Conservation (phyloP, 2,888 invertebrate genomes). For the Catocala sponsa region DNA sequence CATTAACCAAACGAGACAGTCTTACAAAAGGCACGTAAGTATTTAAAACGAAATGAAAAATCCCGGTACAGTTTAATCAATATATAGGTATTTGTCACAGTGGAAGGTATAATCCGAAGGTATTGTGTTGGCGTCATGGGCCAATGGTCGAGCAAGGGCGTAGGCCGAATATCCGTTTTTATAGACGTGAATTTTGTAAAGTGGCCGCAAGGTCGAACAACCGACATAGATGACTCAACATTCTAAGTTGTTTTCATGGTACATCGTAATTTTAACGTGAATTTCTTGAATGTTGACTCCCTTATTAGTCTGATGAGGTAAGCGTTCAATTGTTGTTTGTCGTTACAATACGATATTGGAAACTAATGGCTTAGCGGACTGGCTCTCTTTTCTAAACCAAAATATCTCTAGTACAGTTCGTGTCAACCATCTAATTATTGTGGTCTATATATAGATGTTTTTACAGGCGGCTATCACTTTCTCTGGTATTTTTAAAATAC, state of each 20-base stretch:
- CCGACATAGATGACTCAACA: conserved; percentile 14
- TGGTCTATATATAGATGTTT: no score
- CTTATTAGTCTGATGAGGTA: not conserved
- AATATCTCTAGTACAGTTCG: no score
- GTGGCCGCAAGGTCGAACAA: conserved; percentile 35
- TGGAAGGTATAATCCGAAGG: conserved; percentile 7
- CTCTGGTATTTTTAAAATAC: no score
- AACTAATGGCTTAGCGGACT: no score
- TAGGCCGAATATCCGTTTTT: conserved; percentile 41
- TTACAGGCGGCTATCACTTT: no score
- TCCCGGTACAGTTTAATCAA: conserved; percentile 1
- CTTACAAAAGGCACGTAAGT: no score
- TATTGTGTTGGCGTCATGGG: conserved; percentile 39
- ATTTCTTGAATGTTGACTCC: not conserved
- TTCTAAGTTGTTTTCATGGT: not conserved
- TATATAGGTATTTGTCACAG: conserved; percentile 7
- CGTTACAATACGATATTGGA: no score
- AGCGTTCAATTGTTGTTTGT: not conserved
- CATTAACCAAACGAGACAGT: no score
- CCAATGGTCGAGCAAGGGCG: conserved; percentile 43
- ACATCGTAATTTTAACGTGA: not conserved
- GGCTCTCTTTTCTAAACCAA: no score
- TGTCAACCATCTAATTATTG: no score
- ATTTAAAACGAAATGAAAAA: no score
- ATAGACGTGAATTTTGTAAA: conserved; percentile 33